phyloP scores from a whole-genome alignment of 1,140 invertebrate species.

The Platorchestia sp. region DNA sequence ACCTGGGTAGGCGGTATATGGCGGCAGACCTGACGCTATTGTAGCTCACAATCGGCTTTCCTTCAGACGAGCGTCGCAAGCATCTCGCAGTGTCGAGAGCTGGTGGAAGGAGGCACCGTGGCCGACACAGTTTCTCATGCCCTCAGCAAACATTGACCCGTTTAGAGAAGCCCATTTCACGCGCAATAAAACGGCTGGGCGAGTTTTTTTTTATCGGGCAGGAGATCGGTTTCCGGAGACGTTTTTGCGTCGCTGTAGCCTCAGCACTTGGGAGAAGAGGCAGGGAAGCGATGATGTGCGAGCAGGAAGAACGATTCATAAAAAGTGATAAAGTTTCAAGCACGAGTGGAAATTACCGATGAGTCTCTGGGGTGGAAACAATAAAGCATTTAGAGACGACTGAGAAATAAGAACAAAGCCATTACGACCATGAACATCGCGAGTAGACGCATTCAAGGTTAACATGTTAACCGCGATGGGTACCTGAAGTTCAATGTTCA shows the following conservation, averaged over 20 bases:
- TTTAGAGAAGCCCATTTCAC: not conserved
- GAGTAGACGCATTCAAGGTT: not conserved
- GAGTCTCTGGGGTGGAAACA: not conserved
- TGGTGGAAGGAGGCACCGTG: not conserved
- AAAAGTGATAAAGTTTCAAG: not conserved
- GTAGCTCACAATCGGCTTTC: not conserved
- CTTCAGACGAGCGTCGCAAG: not conserved
- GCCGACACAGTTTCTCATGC: not conserved
- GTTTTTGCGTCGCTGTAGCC: not conserved
- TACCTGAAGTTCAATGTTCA: no score
- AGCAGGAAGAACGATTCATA: not conserved
- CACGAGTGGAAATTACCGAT: not conserved
- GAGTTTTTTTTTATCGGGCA: not conserved
- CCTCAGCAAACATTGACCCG: not conserved
- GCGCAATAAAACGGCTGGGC: not conserved
- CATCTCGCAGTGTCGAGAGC: not conserved
- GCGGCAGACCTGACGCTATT: no score
- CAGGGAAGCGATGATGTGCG: not conserved
- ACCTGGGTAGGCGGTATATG: no score
- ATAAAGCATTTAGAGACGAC: not conserved
- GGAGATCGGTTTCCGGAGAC: not conserved
- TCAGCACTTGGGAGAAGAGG: not conserved
- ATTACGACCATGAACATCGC: not conserved
- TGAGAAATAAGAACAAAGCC: no score
- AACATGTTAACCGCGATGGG: no score